Base-by-base conservation (phyloP, 2,113 vertebrate genomes). In the Procavia capensis region DNA sequence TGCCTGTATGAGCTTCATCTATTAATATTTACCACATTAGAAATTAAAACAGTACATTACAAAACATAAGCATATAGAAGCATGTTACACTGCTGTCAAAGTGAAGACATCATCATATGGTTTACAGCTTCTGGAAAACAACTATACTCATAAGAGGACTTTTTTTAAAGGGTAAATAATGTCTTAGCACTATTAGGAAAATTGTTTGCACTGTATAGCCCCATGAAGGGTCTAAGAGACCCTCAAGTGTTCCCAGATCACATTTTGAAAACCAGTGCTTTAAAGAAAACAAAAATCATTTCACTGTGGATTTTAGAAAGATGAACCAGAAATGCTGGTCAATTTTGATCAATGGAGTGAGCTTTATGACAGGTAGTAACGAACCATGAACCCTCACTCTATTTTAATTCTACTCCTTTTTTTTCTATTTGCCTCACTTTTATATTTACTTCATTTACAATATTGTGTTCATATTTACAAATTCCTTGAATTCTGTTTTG, bases 61-160 rank as follows among this genome's bases (percentile, higher is more conserved):
- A 29, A 80, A 89, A 63, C 14, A 3, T 17, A 24, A 74, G 39
- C 13, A 57, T 1, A 14, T 0, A 9, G 4, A 43, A 76, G 70
- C n/a, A 36, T 6, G 3, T 13, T 41, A 17, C 59, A 4, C 5
- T 4, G 2, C 36, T 24, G 19, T 54, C n/a, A 59, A n/a, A n/a
- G 9, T 6, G 25, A 27, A 0, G 5, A 25, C 3, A 39, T 36
- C 3, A 1, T 2, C 31, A 1, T 31, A 19, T 1, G 6, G 3
- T 14, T 0, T 0, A 0, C 1, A 16, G 34, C 25, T 75, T 24
- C 70, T 43, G 27, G 24, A 63, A 74, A 70, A 45, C 4, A 25
- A 6, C 41, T 20, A 25, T 4, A 14, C 9, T 74, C 13, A 9
- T 13, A 47, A 54, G 4, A 25, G 14, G 50, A n/a, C n/a, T n/a